phyloP scores from a whole-genome alignment of 2,113 vertebrate genomes.

The Brevimyrus niger region DNA sequence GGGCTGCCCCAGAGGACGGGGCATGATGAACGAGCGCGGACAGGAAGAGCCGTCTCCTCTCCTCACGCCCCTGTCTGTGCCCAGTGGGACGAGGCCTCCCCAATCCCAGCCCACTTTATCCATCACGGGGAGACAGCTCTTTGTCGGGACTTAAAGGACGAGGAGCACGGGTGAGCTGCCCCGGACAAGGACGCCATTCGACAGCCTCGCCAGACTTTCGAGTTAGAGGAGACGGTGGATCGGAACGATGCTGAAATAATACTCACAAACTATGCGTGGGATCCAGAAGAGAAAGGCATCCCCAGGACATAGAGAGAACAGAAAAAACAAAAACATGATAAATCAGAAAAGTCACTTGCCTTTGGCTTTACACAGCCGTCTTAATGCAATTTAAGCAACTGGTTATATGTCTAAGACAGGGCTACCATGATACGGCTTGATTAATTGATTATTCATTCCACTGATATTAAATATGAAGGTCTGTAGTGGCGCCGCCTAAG shows the following conservation, averaged over 20 bases:
- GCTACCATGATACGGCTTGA: background rate
- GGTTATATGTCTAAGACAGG: background rate
- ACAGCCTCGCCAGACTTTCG: slow-evolving; percentile 9
- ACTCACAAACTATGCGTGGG: slow-evolving; percentile 66
- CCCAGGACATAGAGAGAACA: slow-evolving; percentile 19
- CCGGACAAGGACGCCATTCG: slow-evolving; percentile 37
- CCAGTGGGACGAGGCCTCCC: slow-evolving; percentile 34
- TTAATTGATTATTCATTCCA: slow-evolving; percentile 22
- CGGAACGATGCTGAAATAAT: slow-evolving; percentile 50
- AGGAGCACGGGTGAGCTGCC: slow-evolving; percentile 24
- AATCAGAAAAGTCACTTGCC: background rate
- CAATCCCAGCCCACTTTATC: slow-evolving; percentile 25
- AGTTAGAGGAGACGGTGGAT: slow-evolving; percentile 30
- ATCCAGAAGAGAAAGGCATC: slow-evolving; percentile 26
- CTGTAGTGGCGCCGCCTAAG: slow-evolving; percentile 18
- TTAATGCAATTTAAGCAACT: background rate
- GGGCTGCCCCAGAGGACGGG: slow-evolving; percentile 34
- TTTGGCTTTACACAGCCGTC: background rate
- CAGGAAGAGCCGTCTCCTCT: slow-evolving; percentile 58
- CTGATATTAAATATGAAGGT: background rate
- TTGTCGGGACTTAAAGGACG: slow-evolving; percentile 31
- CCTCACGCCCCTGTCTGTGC: slow-evolving; percentile 36
- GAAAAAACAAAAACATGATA: background rate
- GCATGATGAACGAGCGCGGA: slow-evolving; percentile 57
- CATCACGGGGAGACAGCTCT: slow-evolving; percentile 30